Conservation (phyloP, 2,113 vertebrate species). For the Fulica atra region DNA sequence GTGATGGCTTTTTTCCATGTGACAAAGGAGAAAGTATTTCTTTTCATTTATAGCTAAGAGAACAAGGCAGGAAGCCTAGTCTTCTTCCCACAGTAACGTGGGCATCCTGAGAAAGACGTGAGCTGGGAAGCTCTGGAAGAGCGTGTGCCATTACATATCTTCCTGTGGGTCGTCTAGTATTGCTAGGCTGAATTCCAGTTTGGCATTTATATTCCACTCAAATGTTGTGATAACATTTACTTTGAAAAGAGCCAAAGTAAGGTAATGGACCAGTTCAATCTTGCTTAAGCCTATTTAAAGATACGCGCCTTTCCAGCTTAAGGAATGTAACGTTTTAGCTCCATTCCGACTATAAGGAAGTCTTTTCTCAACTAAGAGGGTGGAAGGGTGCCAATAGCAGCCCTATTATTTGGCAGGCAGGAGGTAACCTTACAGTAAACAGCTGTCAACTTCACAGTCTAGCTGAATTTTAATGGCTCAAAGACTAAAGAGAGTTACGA, state of each 20-base stretch:
- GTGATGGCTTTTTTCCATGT: not conserved
- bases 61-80: not conserved
- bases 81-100: not conserved
- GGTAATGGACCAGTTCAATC: not conserved
- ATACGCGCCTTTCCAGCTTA: not conserved
- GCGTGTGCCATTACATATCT: not conserved
- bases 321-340: not conserved
- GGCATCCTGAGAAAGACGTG: not conserved
- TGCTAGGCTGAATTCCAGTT: not conserved
- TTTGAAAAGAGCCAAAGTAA: not conserved
- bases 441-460: constrained; percentile 55
- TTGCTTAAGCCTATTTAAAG: not conserved
- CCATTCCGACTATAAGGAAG: not conserved
- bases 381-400: constrained; percentile 46
- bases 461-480: constrained; percentile 54
- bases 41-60: not conserved
- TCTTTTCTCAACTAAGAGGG: not conserved
- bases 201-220: not conserved
- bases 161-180: not conserved
- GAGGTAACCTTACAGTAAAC: constrained; percentile 67
- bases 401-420: constrained; percentile 59
- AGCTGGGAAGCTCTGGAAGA: not conserved
- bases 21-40: not conserved
- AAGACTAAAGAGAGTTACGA: constrained; percentile 9
- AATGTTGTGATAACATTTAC: not conserved